Evolutionary conservation across 92 coral and sea anemone species (phyloP), one percentile per base, ranked within the genome.

Genomic region (Scolanthus callimorphus): DNA sequence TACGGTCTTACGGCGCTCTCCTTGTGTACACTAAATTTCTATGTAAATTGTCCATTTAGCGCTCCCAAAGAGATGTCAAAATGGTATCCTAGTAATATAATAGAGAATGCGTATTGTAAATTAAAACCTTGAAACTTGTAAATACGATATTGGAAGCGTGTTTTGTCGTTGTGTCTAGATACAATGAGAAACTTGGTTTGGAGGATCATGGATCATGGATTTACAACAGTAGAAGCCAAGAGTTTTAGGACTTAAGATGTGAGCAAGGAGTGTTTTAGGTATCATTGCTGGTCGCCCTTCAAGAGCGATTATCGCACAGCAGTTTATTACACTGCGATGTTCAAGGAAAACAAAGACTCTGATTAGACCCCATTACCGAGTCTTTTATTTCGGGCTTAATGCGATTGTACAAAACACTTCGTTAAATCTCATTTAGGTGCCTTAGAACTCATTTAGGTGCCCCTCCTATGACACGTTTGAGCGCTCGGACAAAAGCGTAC

Each of bases 381-480:
- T 80, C 90, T 78, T 88, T 88, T 88, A 88, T 88, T 88, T 90
- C 51, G 90, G 96, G 88, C 96, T 88, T 88, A 88, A 88, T 78
- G 90, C 77, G 86, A 88, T 88, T 88, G 96, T 11, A 46, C 77
- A 84, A 83, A 82, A 74, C 96, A 88, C 96, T 88, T 88, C 96
- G 85, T 77, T 65, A 77, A 61, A 73, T 73, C 89, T 84, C n/a
- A n/a, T n/a, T n/a, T n/a, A n/a, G n/a, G n/a, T n/a, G n/a, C n/a
- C 84, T 65, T 86, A 82, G 77, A 85, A 60, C 85, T 79, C 85
- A 76, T 88, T 88, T 88, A 86, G 67, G 90, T 73, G 90, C 96
- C 83, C 96, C 96, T 82, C 96, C 90, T 70, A 63, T 75, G 49
- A 78, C 86, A 82, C 86, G 82, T 77, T 57, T 69, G 65, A 68